Evolutionary conservation across 2,888 invertebrate species (phyloP).

Genomic region (Dinocampus coccinellae): DNA sequence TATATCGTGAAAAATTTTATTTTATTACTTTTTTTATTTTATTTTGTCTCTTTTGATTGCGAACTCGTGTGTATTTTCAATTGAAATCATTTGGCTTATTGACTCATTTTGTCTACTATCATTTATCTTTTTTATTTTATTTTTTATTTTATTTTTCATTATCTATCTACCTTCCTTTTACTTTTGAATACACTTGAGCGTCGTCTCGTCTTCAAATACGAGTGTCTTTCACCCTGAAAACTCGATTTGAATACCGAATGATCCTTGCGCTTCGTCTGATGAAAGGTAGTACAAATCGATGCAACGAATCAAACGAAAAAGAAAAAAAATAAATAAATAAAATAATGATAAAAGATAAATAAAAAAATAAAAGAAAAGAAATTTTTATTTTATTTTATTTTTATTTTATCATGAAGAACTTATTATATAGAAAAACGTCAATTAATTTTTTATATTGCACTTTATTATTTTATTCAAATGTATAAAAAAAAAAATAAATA

Average conservation of each 20-base stretch:
- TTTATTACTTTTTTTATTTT: background rate
- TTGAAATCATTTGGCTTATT: constrained; percentile 16
- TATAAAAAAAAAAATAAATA: too few species aligned
- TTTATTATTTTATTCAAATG: too few species aligned
- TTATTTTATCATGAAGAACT: too few species aligned
- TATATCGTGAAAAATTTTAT: background rate
- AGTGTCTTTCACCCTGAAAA: background rate
- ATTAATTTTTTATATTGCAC: too few species aligned
- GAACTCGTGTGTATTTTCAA: constrained; percentile 1
- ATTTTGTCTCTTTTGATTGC: background rate
- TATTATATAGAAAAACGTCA: too few species aligned
- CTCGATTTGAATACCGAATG: constrained; percentile 19
- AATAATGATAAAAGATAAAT: too few species aligned
- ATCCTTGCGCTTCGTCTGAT: constrained; percentile 17
- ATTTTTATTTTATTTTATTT: too few species aligned
- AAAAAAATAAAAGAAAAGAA: too few species aligned
- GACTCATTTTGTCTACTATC: background rate
- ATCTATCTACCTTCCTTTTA: too few species aligned
- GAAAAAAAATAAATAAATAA: too few species aligned
- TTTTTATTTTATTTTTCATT: too few species aligned
- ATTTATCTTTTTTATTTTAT: background rate
- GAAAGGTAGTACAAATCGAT: background rate
- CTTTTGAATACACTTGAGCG: background rate
- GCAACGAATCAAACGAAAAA: background rate
- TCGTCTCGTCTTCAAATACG: background rate